Base-by-base conservation (phyloP, 2,888 invertebrate genomes). In the Drosophila antonietae region DNA sequence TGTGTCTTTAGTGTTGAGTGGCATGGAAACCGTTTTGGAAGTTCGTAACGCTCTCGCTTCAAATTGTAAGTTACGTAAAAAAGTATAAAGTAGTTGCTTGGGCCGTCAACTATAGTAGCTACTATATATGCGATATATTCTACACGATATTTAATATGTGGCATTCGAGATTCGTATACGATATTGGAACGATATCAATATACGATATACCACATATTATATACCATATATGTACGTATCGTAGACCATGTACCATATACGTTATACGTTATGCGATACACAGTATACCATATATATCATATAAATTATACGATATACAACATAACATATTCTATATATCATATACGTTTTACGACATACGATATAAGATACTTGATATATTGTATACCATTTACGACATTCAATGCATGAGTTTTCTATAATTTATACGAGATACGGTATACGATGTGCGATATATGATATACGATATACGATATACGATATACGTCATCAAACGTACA, bases 21-120 rank as follows among this genome's bases (percentile, higher is more conserved):
- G 64, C 56, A 51, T 83, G 84, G 84, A 87, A 83, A 87, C 78
- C 83, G 81, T 72, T 86, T 65, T 72, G 69, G 52, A 73, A 71
- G 69, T 75, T 60, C 46, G 35, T 77, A 67, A 63, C 20, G 56
- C 51, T 77, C 62, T 56, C 65, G 60, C 39, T 71, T 49, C 47
- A 20, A 63, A 37, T 78, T 75, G 59, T 73, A 74, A 74, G 73
- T 59, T 72, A 73, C 73, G 57, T 78, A 74, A 64, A 78, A 74
- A 70, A 77, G 71, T 70, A 65, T 68, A 66, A 67, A 79, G 55
- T 78, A 78, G 47, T 41, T 57, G 63, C 44, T 37, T 35, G n/a
- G 41, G 73, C 56, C 61, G 41, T 33, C n/a, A 23, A 65, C 33
- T 14, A 33, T 43, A 23, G 55, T 44, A 39, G 31, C 20, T 20